A percentile compares a stretch with the other conserved stretches of the same genome.
Evolutionary conservation across 2,888 invertebrate species (phyloP).

Genomic region (Polylopha cassiicola): DNA sequence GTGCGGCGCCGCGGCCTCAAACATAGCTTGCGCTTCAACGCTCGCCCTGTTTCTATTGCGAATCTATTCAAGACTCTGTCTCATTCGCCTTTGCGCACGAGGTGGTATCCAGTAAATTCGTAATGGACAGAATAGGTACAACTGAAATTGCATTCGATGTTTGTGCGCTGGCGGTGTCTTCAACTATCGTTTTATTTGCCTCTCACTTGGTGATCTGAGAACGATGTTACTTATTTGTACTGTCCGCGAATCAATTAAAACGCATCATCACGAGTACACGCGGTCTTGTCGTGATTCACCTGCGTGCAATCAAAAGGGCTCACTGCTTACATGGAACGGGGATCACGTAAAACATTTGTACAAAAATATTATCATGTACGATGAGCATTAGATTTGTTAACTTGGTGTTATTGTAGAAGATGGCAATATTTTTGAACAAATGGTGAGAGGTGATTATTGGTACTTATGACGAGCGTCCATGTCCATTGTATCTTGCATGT

Average conservation of each 20-base stretch:
- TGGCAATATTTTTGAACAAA: conserved; percentile 52
- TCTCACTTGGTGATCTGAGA: conserved; percentile 68
- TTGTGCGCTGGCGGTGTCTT: conserved; percentile 59
- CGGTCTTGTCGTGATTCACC: conserved; percentile 54
- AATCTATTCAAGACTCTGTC: no score
- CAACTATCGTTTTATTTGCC: conserved; percentile 59
- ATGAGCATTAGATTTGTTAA: conserved; percentile 13
- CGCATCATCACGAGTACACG: conserved; percentile 61
- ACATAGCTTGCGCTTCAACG: conserved; percentile 15
- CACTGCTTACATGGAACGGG: conserved; percentile 73
- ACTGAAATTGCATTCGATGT: conserved; percentile 33
- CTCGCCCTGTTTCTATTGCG: no score
- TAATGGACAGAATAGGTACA: conserved; percentile 19
- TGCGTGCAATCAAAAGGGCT: conserved; percentile 65
- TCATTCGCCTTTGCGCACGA: conserved; percentile 5
- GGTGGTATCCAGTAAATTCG: conserved; percentile 14
- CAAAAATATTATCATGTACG: conserved; percentile 48
- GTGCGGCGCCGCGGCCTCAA: conserved; percentile 44
- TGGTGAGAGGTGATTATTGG: conserved; percentile 42
- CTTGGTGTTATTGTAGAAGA: conserved; percentile 17
- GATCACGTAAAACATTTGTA: conserved; percentile 46
- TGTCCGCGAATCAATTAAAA: conserved; percentile 46
- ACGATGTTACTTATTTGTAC: conserved; percentile 46
- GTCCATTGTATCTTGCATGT: conserved; percentile 63
- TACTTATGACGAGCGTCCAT: conserved; percentile 37